phyloP scores from a whole-genome alignment of 2,888 invertebrate genomes.

The Dioctria rufipes region DNA sequence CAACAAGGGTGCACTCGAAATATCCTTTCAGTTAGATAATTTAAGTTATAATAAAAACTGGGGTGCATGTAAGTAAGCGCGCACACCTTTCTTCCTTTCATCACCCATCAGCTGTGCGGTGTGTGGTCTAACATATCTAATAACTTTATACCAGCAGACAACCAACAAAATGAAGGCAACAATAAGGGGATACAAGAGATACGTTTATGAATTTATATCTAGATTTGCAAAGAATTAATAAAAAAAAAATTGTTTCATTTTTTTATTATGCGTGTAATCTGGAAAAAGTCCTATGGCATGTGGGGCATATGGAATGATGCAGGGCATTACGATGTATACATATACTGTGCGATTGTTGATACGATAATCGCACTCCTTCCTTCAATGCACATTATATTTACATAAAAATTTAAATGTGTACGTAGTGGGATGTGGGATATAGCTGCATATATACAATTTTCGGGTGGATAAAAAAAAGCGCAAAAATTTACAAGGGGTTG shows the following conservation, averaged over 20 bases:
- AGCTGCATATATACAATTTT: too few relatives aligned
- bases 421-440: too few relatives aligned
- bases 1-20: background rate
- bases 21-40: background rate
- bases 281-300: background rate
- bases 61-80: background rate
- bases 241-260: slow-evolving; percentile 2
- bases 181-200: background rate
- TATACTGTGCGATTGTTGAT: too few relatives aligned
- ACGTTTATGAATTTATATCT: too few relatives aligned
- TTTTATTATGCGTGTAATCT: background rate
- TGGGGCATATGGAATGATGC: background rate
- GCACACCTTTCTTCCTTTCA: slow-evolving; percentile 1
- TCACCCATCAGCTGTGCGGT: background rate
- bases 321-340: background rate
- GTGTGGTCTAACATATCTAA: background rate
- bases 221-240: background rate
- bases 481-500: too few relatives aligned
- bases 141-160: slow-evolving; percentile 1
- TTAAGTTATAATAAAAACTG: background rate
- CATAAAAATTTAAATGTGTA: too few relatives aligned
- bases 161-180: background rate
- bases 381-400: too few relatives aligned
- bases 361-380: too few relatives aligned
- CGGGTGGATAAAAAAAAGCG: too few relatives aligned